Base-by-base conservation (phyloP, 1,140 invertebrate genomes). In the Radopholus similis region DNA sequence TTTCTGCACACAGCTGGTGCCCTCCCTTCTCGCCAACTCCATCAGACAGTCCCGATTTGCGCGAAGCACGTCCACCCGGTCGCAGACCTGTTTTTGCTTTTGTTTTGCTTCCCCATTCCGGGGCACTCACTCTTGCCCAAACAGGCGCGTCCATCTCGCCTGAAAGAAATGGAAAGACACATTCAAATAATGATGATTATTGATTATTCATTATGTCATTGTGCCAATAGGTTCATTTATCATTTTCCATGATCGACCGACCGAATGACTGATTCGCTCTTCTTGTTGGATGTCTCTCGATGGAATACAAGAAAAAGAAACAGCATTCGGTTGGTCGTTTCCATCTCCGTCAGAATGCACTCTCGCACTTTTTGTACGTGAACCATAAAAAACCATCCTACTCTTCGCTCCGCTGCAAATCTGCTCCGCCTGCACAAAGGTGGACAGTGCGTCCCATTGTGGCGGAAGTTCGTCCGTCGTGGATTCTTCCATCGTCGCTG, bases 371-470 rank as follows among this genome's bases (percentile, higher is more conserved):
- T n/a, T n/a, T n/a, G n/a, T n/a, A n/a, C n/a, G n/a, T n/a, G n/a
- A n/a, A n/a, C n/a, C n/a, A n/a, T n/a, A n/a, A n/a, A n/a, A n/a
- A n/a, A n/a, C 73, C 23, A 58, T 71, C 70, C 8, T 37, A 40
- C 28, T 38, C 13, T 21, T 9, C 37, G 15, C 38, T 54, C 23
- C 54, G 21, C 6, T 62, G n/a, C 71, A 72, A 11, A 72, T 57
- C 26, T 30, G 21, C 11, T 72, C 71, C 15, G 64, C 28, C 9
- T 55, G 55, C 21, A 32, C 51, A 23, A 72, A 69, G 21, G 60
- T 8, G 30, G 13, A 42, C 5, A 72, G 47, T 5, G 53, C n/a
- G 32, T 62, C 59, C 59, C 59, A 62, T 71, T 74, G 11, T 57
- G 15, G 47, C 47, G 53, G 66, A 35, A 23, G 34, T 34, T 63